phyloP scores from a whole-genome alignment of 1,140 invertebrate species.

The Piezodorus guildinii region DNA sequence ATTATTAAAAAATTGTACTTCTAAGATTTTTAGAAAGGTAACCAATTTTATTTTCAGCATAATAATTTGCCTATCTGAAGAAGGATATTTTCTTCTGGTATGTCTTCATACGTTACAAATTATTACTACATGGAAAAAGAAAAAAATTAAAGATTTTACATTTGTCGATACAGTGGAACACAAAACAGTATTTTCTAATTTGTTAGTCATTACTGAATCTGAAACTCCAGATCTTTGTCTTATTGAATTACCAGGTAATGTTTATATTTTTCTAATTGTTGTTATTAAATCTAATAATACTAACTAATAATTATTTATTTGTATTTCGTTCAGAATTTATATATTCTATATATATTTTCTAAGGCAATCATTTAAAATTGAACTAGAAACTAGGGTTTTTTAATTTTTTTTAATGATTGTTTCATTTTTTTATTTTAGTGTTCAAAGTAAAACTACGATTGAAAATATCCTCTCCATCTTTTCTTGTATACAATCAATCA shows the following conservation, averaged over 20 bases:
- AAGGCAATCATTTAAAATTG: too few relatives aligned
- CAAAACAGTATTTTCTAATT: conserved; percentile 14
- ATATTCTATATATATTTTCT: too few relatives aligned
- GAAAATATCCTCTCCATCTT: conserved; percentile 30
- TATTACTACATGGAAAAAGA: conserved; percentile 16
- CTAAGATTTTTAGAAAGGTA: too few relatives aligned
- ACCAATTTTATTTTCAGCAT: conserved; percentile 1
- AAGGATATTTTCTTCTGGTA: conserved; percentile 18
- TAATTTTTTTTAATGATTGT: too few relatives aligned
- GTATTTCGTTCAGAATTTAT: too few relatives aligned
- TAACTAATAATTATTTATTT: too few relatives aligned
- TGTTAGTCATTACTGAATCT: conserved; percentile 16
- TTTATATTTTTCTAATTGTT: background rate
- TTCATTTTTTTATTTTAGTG: background rate
- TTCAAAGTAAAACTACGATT: conserved; percentile 31
- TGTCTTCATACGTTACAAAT: conserved; percentile 23
- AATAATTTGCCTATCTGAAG: conserved; percentile 5
- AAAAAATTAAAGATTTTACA: conserved; percentile 22
- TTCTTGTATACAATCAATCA: conserved; percentile 31
- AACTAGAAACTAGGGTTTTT: too few relatives aligned
- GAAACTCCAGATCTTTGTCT: background rate
- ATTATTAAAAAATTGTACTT: too few relatives aligned
- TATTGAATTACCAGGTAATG: background rate
- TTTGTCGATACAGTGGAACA: conserved; percentile 14
- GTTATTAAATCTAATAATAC: too few relatives aligned